phyloP scores from a whole-genome alignment of 2,797 vertebrate species.

The Myiotriccus ornatus region DNA sequence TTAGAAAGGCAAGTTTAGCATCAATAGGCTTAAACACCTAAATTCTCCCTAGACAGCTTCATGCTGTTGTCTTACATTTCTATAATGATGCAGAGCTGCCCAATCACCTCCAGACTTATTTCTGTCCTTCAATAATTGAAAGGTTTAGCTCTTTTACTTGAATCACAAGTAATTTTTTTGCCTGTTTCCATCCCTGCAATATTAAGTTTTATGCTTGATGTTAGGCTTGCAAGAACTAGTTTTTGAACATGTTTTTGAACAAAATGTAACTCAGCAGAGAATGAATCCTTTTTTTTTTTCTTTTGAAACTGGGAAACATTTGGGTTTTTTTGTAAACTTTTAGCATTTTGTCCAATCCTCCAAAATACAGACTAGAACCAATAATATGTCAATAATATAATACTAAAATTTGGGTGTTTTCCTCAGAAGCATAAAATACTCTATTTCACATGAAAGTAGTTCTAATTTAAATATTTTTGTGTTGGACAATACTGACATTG shows the following conservation, averaged over 20 bases:
- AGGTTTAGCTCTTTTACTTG: not conserved
- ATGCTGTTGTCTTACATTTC: not conserved
- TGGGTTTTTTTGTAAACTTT: fast-evolving
- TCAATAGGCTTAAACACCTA: not conserved
- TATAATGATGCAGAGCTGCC: not conserved
- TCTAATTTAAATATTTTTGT: not conserved
- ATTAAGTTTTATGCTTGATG: not conserved
- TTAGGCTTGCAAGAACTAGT: not conserved
- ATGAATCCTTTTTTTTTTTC: not conserved
- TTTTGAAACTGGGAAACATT: not conserved
- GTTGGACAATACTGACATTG: not conserved
- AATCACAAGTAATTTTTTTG: not conserved
- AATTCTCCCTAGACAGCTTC: not conserved
- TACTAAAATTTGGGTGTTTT: not conserved
- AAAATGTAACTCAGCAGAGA: not conserved
- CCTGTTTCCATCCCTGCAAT: not conserved
- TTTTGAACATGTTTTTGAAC: not conserved
- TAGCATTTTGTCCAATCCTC: not conserved
- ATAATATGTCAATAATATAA: not conserved
- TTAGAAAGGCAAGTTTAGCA: not conserved
- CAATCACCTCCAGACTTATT: not conserved
- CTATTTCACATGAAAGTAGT: not conserved
- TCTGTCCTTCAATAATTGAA: not conserved
- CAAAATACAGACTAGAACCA: not conserved
- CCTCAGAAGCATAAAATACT: not conserved